phyloP scores from a whole-genome alignment of 2,797 vertebrate species.

The Agapornis canus region DNA sequence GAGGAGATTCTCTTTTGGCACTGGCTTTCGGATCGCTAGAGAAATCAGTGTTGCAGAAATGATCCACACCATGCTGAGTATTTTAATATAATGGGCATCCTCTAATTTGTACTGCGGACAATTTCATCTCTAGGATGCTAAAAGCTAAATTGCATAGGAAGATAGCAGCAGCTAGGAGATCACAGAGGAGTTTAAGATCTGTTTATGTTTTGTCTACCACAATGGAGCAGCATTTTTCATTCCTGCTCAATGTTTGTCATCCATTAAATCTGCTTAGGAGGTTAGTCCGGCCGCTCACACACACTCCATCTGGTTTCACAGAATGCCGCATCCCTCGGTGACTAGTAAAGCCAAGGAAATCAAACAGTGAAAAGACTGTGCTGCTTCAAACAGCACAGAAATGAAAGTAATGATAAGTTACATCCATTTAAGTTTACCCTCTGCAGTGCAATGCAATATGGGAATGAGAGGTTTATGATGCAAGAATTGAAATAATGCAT shows the following conservation, averaged over 20 bases:
- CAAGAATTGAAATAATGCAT: neutral
- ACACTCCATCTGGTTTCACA: slow-evolving; percentile 14
- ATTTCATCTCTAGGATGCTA: neutral
- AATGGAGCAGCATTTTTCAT: neutral
- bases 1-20: neutral
- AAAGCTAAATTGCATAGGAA: neutral
- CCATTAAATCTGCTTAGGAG: slow-evolving; percentile 32
- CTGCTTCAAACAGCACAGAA: neutral
- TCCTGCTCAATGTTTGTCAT: slow-evolving; percentile 21
- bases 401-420: neutral
- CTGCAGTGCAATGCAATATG: neutral
- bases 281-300: neutral
- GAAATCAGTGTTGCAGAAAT: neutral
- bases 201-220: slow-evolving; percentile 7
- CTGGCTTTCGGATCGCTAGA: neutral
- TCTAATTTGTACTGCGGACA: neutral
- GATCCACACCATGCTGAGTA: neutral
- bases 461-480: neutral
- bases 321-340: slow-evolving; percentile 1
- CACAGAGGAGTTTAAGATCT: slow-evolving; percentile 1
- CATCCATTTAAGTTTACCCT: neutral
- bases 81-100: neutral
- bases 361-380: neutral
- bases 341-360: slow-evolving; percentile 31
- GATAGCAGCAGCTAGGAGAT: neutral